phyloP scores from a whole-genome alignment of 1,140 invertebrate genomes.

The Drosophila quadrilineata region DNA sequence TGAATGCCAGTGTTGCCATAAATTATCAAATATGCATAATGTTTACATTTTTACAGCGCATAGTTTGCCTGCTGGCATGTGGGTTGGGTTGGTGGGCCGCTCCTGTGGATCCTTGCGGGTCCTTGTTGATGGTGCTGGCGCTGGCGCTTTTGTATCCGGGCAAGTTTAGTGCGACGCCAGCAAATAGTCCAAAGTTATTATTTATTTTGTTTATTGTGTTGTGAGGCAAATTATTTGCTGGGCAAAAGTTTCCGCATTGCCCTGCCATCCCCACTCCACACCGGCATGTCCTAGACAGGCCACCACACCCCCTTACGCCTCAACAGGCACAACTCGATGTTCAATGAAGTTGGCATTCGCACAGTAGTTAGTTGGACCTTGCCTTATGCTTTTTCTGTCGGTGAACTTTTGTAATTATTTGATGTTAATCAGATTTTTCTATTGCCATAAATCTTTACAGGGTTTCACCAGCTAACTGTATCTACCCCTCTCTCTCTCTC shows the following conservation, averaged over 20 bases:
- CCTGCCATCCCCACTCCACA: background rate
- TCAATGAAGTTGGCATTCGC: conserved; percentile 63
- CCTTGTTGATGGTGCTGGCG: background rate
- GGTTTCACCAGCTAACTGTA: conserved; percentile 4
- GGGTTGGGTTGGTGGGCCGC: background rate
- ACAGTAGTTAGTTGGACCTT: conserved; percentile 23
- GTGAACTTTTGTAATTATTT: conserved; percentile 80
- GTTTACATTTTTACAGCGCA: conserved; percentile 71
- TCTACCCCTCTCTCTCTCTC: no score
- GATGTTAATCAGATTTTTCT: conserved; percentile 76
- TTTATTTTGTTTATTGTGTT: conserved; percentile 75
- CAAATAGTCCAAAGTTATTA: conserved; percentile 66
- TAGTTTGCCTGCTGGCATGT: conserved; percentile 11
- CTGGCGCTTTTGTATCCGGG: conserved; percentile 28
- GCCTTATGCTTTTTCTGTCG: conserved; percentile 62
- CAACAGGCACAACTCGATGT: conserved; percentile 16
- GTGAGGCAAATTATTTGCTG: conserved; percentile 63
- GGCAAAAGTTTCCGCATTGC: conserved; percentile 39
- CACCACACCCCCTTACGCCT: conserved; percentile 2
- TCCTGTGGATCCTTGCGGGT: no score
- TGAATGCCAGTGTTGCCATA: conserved; percentile 81
- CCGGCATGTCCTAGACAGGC: no score
- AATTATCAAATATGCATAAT: conserved; percentile 81
- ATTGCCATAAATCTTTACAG: conserved; percentile 60
- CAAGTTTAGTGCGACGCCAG: conserved; percentile 70